Base-by-base conservation (phyloP, 2,797 vertebrate species). In the Triplophysa bombifrons region DNA sequence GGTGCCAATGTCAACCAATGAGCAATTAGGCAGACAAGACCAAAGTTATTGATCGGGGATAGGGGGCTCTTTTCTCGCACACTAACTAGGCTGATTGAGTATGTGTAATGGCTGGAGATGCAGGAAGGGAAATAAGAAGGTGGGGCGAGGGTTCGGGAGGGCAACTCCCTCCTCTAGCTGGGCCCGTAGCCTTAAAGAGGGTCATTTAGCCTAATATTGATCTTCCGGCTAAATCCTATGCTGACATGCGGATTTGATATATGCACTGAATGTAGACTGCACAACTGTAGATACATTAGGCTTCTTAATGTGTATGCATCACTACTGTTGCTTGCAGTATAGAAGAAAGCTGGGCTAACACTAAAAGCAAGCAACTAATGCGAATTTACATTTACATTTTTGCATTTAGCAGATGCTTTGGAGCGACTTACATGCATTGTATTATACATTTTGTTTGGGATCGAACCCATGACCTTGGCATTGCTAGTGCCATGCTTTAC, bases 21-120 rank as follows among this genome's bases (percentile, higher is more conserved):
- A 95, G 92, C 93, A 95, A 95, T 95, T 95, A 95, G 92, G 89
- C 89, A 93, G 93, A 94, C 92, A 93, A 93, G 92, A 91, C 90
- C 92, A 83, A 91, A 91, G 90, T 91, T 94, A 94, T 93, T 85
- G 93, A 96, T 95, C 91, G 64, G 80, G 86, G 86, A 84, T 90
- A 3, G 90, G 81, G 88, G 87, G 88, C 85, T 90, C 84, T 93
- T 90, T 80, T 89, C 88, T 90, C 87, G 83, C 81, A 89, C 91
- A 92, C 93, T 92, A 92, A 92, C 86, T 87, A 91, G 91, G 71
- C 87, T 86, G 84, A 91, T 90, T 78, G 89, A 90, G 92, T 90
- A 87, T 91, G 86, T 90, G 89, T 89, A 90, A 48, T 76, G 65
- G 65, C 53, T 76, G 65, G 41, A 50, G 68, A 78, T n/a, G 51